Conservation (phyloP, 2,888 invertebrate genomes). For the Poecilus cupreus region DNA sequence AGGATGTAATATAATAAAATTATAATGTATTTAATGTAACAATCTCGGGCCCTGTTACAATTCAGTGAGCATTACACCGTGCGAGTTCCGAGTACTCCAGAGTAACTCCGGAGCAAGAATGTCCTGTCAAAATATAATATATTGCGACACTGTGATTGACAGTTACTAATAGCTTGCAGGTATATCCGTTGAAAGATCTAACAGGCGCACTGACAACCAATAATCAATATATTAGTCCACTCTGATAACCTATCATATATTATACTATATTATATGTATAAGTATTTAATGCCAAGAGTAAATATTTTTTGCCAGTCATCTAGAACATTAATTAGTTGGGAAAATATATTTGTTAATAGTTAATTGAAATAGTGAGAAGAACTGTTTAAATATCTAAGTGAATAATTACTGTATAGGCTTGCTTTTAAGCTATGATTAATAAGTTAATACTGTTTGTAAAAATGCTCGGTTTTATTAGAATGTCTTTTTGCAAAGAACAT, state of each 20-base stretch:
- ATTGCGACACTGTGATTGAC: slow-evolving; percentile 53
- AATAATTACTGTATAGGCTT: too few species aligned
- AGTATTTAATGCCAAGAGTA: background rate
- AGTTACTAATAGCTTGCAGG: slow-evolving; percentile 50
- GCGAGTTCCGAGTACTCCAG: background rate
- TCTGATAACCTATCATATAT: background rate
- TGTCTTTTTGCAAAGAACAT: background rate
- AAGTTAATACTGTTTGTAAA: slow-evolving; percentile 10
- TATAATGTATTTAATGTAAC: too few species aligned
- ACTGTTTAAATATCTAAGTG: too few species aligned
- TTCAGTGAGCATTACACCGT: too few species aligned
- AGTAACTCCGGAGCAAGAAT: slow-evolving; percentile 31
- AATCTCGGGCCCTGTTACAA: too few species aligned
- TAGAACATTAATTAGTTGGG: too few species aligned
- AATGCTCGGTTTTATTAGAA: background rate
- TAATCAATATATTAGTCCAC: slow-evolving; percentile 52
- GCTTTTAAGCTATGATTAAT: too few species aligned
- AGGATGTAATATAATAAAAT: too few species aligned
- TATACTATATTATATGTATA: background rate
- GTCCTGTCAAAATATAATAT: slow-evolving; percentile 54
- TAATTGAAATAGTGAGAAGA: too few species aligned
- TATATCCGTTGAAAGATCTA: slow-evolving; percentile 48
- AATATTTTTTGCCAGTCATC: too few species aligned
- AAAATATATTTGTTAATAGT: too few species aligned
- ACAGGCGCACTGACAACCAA: slow-evolving; percentile 50